Conservation (phyloP, 1,140 invertebrate genomes). For the Eriosoma lanigerum region DNA sequence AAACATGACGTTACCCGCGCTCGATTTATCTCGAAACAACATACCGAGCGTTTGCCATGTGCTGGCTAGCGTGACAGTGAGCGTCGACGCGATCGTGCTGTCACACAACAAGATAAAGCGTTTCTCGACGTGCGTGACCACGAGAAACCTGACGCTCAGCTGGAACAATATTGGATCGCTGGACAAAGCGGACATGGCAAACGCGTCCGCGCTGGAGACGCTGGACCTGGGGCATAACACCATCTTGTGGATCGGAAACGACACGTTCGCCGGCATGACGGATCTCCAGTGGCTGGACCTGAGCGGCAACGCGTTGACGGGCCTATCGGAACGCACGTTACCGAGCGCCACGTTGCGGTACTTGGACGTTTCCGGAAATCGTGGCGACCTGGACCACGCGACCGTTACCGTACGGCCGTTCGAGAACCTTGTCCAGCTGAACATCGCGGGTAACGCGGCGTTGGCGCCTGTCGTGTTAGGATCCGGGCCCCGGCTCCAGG, state of each 20-base stretch:
- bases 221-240: background rate
- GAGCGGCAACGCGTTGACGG: background rate
- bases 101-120: background rate
- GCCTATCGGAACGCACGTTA: background rate
- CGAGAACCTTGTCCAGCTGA: constrained; percentile 10
- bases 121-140: background rate
- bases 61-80: background rate
- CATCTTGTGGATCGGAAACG: constrained; percentile 34
- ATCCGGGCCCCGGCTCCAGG: constrained; percentile 66
- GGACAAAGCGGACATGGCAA: constrained; percentile 19
- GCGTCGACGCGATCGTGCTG: background rate
- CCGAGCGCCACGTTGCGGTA: background rate
- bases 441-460: background rate
- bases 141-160: constrained; percentile 4
- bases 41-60: background rate
- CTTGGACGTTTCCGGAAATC: constrained; percentile 26
- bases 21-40: constrained; percentile 1
- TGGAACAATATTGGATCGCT: constrained; percentile 21
- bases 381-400: background rate
- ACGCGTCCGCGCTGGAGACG: background rate
- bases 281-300: constrained; percentile 27
- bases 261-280: constrained; percentile 3
- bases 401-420: constrained; percentile 15
- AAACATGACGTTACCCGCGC: background rate
- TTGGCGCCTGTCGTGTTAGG: constrained; percentile 54